These are phyloP conservation scores for Hybognathus amarus DNA, from an alignment of 2,797 vertebrate species.

Conservation along the genomic window DNA sequence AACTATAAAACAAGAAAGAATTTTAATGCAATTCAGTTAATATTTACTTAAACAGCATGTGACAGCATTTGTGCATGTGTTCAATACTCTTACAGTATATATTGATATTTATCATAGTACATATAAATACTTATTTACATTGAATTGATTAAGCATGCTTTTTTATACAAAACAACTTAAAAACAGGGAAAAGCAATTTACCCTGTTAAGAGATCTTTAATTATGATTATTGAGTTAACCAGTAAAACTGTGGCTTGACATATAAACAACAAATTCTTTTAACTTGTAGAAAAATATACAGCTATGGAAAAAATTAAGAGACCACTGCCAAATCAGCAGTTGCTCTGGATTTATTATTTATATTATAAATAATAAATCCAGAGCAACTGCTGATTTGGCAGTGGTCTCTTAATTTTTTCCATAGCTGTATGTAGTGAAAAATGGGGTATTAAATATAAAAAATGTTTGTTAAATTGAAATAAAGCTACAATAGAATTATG, in stretches of 20 bases:
- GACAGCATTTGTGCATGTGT: neutral
- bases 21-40: neutral
- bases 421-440: neutral
- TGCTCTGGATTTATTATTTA: too few relatives aligned
- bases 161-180: neutral
- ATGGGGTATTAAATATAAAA: neutral
- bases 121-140: too few relatives aligned
- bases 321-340: too few relatives aligned
- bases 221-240: neutral
- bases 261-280: neutral
- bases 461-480: neutral
- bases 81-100: neutral
- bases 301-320: too few relatives aligned
- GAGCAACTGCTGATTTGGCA: too few relatives aligned
- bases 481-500: neutral
- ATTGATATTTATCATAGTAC: too few relatives aligned
- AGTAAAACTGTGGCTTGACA: neutral
- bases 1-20: neutral
- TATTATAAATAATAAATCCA: too few relatives aligned
- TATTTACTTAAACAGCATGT: neutral
- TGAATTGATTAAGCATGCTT: neutral
- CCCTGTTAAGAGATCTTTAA: neutral
- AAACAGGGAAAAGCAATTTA: neutral
- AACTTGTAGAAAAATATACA: neutral
- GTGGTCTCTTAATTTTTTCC: too few relatives aligned